Evolutionary conservation across 2,888 invertebrate genomes (phyloP).

Genomic region (Drosophila mimetica): DNA sequence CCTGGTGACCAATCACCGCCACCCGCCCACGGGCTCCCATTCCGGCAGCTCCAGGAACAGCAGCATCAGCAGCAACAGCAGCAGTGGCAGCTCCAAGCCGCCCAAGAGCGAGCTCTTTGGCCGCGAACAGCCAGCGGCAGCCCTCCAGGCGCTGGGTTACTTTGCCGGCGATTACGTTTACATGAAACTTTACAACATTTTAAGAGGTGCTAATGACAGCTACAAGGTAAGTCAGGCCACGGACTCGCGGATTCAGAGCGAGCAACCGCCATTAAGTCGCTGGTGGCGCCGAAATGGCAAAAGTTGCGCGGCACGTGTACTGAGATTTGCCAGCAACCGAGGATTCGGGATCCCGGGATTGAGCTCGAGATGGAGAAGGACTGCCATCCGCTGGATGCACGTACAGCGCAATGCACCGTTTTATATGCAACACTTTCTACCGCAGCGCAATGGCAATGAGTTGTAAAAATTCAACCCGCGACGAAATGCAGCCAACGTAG

Average conservation of each 20-base stretch:
- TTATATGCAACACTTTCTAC: constrained; percentile 72
- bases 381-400: constrained; percentile 46
- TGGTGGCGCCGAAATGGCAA: constrained; percentile 66
- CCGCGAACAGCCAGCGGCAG: constrained; percentile 69
- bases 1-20: constrained; percentile 83
- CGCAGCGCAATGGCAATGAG: constrained; percentile 57
- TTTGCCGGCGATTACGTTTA: constrained; percentile 91
- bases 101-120: constrained; percentile 80
- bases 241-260: constrained; percentile 26
- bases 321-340: constrained; percentile 61
- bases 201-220: constrained; percentile 93
- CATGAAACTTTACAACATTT: constrained; percentile 92
- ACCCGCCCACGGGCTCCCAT: constrained; percentile 60
- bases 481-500: constrained; percentile 60
- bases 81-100: constrained; percentile 59
- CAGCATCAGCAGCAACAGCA: too few species aligned
- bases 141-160: constrained; percentile 85
- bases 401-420: constrained; percentile 71
- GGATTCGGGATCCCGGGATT: constrained; percentile 1
- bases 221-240: constrained; percentile 88
- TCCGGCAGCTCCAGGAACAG: neutral
- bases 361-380: neutral
- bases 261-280: constrained; percentile 64
- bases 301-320: constrained; percentile 73
- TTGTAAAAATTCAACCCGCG: constrained; percentile 68